Evolutionary conservation across 2,113 vertebrate genomes (phyloP).

Genomic region (Phycodurus eques): DNA sequence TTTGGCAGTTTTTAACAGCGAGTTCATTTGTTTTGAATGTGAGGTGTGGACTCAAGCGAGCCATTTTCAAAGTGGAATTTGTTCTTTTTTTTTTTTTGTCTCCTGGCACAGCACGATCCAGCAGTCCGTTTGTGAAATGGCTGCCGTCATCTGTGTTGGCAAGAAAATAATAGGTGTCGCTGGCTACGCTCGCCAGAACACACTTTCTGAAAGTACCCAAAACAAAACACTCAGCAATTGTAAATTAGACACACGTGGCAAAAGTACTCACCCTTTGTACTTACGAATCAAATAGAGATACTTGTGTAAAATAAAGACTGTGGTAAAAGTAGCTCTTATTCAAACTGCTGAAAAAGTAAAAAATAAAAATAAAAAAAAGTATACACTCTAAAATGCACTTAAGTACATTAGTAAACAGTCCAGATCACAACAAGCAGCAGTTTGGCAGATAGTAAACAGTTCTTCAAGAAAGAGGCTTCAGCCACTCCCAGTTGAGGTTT

Average conservation of each 20-base stretch:
- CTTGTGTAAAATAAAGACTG: background rate
- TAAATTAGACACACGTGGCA: background rate
- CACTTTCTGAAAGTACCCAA: conserved; percentile 25
- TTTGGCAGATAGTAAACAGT: too few relatives aligned
- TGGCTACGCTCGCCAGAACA: conserved; percentile 33
- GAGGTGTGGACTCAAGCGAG: conserved; percentile 14
- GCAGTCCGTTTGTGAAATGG: conserved; percentile 40
- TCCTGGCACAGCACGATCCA: conserved; percentile 10
- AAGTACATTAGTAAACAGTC: too few relatives aligned
- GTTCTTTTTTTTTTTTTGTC: conserved; percentile 1
- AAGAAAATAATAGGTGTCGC: conserved; percentile 48
- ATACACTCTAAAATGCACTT: too few relatives aligned
- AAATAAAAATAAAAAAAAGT: too few relatives aligned
- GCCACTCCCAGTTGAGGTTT: background rate
- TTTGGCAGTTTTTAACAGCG: background rate
- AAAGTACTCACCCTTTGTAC: too few relatives aligned
- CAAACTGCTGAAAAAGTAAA: background rate
- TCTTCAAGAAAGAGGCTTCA: too few relatives aligned
- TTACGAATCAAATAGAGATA: too few relatives aligned
- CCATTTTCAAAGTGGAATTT: conserved; percentile 6
- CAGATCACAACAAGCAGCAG: too few relatives aligned
- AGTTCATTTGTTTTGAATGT: background rate
- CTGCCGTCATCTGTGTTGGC: conserved; percentile 43
- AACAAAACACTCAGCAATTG: background rate
- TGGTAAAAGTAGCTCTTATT: background rate